Percentiles rank a stretch among this genome's conserved stretches.
Evolutionary conservation across 1,140 invertebrate genomes (phyloP).

Genomic region (Papilio xuthus): DNA sequence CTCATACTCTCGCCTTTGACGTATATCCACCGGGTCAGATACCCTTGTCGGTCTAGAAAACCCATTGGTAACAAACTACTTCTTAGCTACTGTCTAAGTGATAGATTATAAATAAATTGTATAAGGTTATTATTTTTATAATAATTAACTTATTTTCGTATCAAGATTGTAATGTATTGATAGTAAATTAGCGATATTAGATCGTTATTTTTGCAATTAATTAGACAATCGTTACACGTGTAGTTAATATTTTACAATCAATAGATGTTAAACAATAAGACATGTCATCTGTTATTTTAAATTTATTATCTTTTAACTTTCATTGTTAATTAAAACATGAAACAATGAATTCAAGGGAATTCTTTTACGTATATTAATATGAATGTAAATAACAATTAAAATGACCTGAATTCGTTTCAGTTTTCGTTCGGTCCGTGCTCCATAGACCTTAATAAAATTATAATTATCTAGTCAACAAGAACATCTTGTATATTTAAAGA

Average conservation of each 20-base stretch:
- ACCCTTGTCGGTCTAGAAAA: too few species aligned
- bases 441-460: too few species aligned
- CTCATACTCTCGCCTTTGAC: too few species aligned
- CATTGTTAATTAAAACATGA: background rate
- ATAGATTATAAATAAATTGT: background rate
- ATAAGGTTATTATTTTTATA: background rate
- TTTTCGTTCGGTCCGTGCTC: too few species aligned
- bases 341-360: too few species aligned
- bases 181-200: background rate
- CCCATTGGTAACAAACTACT: too few species aligned
- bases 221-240: constrained; percentile 11
- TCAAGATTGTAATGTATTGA: constrained; percentile 3
- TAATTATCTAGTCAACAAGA: background rate
- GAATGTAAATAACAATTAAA: too few species aligned
- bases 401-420: too few species aligned
- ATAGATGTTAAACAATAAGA: background rate
- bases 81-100: too few species aligned
- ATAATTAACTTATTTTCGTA: constrained; percentile 30
- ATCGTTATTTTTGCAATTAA: background rate
- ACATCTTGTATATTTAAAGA: background rate
- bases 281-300: background rate
- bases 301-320: background rate
- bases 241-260: background rate
- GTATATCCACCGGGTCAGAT: too few species aligned
- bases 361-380: too few species aligned